A percentile compares a stretch with the other conserved stretches of the same genome.
These are phyloP conservation scores for Parthenolecanium corni DNA, from an alignment of 2,888 invertebrate genomes.

Conservation along the genomic window DNA sequence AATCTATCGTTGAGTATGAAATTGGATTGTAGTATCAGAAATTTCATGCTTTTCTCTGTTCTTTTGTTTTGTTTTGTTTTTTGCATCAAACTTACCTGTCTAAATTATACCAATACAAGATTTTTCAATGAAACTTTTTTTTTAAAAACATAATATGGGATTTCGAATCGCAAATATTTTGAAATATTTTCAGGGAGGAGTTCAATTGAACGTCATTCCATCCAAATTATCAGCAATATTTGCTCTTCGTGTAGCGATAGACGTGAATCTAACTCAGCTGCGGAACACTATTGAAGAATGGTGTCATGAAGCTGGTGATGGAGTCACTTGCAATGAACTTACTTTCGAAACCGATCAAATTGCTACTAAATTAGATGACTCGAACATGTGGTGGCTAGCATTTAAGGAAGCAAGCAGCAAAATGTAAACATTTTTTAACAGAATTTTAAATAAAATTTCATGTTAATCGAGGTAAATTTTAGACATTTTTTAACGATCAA, in stretches of 20 bases:
- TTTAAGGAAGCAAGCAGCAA: conserved; percentile 52
- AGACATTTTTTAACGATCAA: too few species aligned
- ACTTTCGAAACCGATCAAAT: conserved; percentile 50
- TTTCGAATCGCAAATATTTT: conserved; percentile 55
- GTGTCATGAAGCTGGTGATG: conserved; percentile 62
- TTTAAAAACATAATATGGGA: too few species aligned
- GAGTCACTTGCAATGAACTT: conserved; percentile 52
- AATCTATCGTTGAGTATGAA: too few species aligned
- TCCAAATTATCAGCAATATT: conserved; percentile 62
- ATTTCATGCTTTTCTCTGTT: too few species aligned
- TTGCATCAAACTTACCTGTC: too few species aligned
- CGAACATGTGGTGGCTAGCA: conserved; percentile 60
- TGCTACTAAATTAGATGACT: conserved; percentile 50
- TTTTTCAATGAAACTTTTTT: too few species aligned
- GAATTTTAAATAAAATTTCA: too few species aligned
- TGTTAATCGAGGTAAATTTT: too few species aligned
- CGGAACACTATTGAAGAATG: conserved; percentile 51
- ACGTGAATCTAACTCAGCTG: conserved; percentile 49
- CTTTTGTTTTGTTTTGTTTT: too few species aligned
- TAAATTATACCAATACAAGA: too few species aligned
- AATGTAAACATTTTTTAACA: conserved; percentile 42
- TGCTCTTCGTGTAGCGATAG: conserved; percentile 58
- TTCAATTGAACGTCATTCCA: conserved; percentile 84
- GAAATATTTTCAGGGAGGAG: conserved; percentile 67
- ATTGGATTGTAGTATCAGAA: too few species aligned